Evolutionary conservation across 2,888 invertebrate species (phyloP).

Genomic region (Spilarctia lutea): DNA sequence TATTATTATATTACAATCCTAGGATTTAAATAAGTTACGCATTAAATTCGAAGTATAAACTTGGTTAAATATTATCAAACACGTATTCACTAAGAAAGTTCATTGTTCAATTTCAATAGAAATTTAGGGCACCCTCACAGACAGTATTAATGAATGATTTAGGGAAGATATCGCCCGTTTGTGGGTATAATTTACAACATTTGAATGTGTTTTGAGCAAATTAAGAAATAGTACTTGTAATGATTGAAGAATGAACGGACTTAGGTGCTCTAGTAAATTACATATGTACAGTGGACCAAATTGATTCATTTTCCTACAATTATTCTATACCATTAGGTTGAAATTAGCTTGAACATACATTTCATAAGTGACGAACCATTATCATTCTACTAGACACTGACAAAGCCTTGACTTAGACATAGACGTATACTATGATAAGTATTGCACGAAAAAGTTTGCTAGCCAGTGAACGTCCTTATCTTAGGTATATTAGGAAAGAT

Average conservation of each 20-base stretch:
- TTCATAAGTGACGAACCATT: no score
- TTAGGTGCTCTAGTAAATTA: neutral
- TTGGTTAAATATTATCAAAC: neutral
- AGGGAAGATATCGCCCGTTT: slow-evolving; percentile 1
- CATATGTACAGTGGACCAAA: no score
- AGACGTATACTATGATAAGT: no score
- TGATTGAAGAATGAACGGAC: neutral
- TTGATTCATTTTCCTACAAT: no score
- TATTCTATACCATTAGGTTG: no score
- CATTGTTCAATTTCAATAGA: slow-evolving; percentile 1
- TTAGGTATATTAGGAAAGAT: no score
- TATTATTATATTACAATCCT: neutral
- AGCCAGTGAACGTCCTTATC: no score
- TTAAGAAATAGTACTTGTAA: no score
- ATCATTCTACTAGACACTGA: no score
- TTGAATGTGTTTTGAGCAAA: neutral
- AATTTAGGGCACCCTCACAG: slow-evolving; percentile 5
- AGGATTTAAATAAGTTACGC: neutral
- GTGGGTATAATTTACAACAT: neutral
- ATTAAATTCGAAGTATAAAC: neutral
- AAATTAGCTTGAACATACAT: no score
- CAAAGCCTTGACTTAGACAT: no score
- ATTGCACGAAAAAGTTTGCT: no score
- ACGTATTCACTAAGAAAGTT: neutral
- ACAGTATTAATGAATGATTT: slow-evolving; percentile 6